Evolutionary conservation across 2,888 invertebrate genomes (phyloP).

Genomic region (Diloba caeruleocephala): DNA sequence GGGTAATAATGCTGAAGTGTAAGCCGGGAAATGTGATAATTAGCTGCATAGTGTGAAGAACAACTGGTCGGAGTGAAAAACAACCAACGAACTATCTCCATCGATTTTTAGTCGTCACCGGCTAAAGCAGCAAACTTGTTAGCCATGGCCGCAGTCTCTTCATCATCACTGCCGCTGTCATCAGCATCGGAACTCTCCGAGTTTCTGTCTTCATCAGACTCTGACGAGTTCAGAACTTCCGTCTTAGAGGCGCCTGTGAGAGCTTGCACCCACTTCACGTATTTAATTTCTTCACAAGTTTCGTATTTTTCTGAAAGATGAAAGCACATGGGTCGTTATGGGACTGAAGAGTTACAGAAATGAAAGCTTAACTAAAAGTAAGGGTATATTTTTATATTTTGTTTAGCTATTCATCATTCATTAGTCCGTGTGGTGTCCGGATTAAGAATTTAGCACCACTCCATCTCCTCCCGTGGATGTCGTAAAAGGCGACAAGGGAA

Average conservation of each 20-base stretch:
- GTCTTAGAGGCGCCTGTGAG: slow-evolving; percentile 65
- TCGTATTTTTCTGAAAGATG: slow-evolving; percentile 89
- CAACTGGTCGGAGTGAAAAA: background rate
- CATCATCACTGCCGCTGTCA: slow-evolving; percentile 46
- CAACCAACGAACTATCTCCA: too few relatives aligned
- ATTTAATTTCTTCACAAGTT: slow-evolving; percentile 89
- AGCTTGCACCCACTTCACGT: slow-evolving; percentile 92
- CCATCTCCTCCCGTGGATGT: too few relatives aligned
- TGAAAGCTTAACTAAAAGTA: too few relatives aligned
- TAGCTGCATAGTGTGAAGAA: background rate
- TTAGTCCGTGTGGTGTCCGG: too few relatives aligned
- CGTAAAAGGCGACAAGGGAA: too few relatives aligned
- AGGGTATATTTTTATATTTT: too few relatives aligned
- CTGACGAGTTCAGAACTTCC: slow-evolving; percentile 42
- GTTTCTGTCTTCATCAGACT: slow-evolving; percentile 46
- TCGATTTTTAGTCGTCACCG: slow-evolving; percentile 47
- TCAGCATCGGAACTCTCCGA: slow-evolving; percentile 53
- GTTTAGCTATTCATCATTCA: too few relatives aligned
- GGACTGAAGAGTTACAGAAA: too few relatives aligned
- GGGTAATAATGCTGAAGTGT: too few relatives aligned
- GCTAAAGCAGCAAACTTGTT: slow-evolving; percentile 85
- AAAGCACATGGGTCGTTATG: too few relatives aligned
- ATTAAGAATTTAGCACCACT: too few relatives aligned
- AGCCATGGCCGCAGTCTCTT: slow-evolving; percentile 64
- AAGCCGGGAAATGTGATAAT: too few relatives aligned